These are phyloP conservation scores for Azemiops feae DNA, from an alignment of 2,113 vertebrate genomes.

Conservation along the genomic window DNA sequence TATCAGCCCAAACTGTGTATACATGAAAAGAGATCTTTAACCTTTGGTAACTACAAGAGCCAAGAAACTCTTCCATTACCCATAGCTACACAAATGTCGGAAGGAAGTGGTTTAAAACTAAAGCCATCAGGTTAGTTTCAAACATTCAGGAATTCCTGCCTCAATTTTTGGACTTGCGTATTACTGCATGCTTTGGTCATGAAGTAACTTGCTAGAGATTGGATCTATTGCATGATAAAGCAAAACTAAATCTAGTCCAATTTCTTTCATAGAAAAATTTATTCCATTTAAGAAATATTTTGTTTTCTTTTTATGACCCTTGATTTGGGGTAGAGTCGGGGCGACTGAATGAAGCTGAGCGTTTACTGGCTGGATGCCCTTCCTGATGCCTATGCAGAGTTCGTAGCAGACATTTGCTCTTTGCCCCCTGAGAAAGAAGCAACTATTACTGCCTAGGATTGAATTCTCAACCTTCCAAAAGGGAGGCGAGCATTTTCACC, in stretches of 20 bases:
- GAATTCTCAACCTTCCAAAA: background rate
- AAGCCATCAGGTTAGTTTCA: background rate
- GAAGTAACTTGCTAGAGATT: background rate
- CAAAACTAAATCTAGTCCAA: background rate
- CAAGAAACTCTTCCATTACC: background rate
- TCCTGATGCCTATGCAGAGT: background rate
- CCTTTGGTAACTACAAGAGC: constrained; percentile 9
- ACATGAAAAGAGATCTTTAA: constrained; percentile 8
- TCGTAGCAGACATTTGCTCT: background rate
- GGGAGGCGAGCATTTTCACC: background rate
- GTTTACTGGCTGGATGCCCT: background rate
- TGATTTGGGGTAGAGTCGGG: background rate
- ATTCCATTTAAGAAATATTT: background rate
- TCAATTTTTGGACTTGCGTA: background rate
- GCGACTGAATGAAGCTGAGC: background rate
- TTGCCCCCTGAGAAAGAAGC: background rate
- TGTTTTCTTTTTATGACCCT: background rate
- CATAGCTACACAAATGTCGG: background rate
- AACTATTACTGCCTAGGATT: background rate
- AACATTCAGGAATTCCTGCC: background rate
- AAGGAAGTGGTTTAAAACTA: constrained; percentile 20
- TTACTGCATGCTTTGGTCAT: background rate
- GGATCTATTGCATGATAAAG: background rate
- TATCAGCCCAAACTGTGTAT: background rate
- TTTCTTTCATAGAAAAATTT: background rate